Evolutionary conservation across 2,888 invertebrate genomes (phyloP), one percentile per base, ranked within the genome.

Genomic region (Euclidia mi): DNA sequence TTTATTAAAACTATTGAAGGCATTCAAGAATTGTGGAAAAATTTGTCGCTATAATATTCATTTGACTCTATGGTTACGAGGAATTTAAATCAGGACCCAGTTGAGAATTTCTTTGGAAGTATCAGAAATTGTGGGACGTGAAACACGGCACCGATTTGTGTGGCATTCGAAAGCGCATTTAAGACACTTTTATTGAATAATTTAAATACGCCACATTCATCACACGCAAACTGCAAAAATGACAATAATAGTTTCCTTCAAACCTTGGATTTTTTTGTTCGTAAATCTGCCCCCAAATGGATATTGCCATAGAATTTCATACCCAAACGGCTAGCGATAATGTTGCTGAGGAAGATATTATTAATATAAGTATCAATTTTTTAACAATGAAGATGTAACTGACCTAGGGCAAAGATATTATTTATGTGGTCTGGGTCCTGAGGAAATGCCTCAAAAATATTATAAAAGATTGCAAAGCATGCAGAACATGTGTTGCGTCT

Each of bases 101-200:
- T 7, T n/a, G n/a, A n/a, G n/a, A n/a, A n/a, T n/a, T n/a, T n/a
- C n/a, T n/a, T n/a, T n/a, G n/a, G n/a, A n/a, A n/a, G n/a, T n/a
- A n/a, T n/a, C n/a, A n/a, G n/a, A n/a, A n/a, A n/a, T n/a, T n/a
- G n/a, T n/a, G n/a, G n/a, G n/a, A n/a, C n/a, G 61, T 34, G 68
- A 53, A 76, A 72, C 47, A 48, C 32, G 9, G 53, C 70, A 10
- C 71, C 71, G 3, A 66, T 73, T 35, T 34, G 41, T 10, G 14
- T 69, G 4, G 47, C 25, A 1, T 78, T 75, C 64, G 73, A 76
- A 45, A 65, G 68, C 7, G 65, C 76, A 2, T 73, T 45, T 41
- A 71, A 76, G 56, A 6, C 73, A n/a, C 17, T 76, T 10, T 44
- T 71, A 10, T 15, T 75, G 32, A 74, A 68, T 57, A 72, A 77